phyloP scores from a whole-genome alignment of 1,140 invertebrate genomes.

The Drosophila serrata region DNA sequence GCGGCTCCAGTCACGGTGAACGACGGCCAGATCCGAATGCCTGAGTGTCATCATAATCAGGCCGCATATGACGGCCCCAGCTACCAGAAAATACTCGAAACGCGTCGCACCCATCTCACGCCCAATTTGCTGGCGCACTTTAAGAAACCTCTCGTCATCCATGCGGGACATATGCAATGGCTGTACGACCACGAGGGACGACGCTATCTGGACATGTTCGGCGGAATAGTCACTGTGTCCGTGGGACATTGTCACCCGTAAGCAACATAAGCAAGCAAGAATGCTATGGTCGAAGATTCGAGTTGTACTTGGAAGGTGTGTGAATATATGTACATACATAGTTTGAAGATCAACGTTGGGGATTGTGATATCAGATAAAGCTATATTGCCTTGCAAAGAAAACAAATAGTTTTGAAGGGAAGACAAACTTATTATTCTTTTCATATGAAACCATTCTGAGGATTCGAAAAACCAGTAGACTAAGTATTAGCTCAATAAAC shows the following conservation, averaged over 20 bases:
- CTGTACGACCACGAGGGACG: constrained; percentile 94
- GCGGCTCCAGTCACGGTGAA: constrained; percentile 49
- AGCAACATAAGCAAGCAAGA: constrained; percentile 84
- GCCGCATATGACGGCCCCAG: constrained; percentile 86
- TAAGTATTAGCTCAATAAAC: no score
- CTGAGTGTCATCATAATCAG: constrained; percentile 56
- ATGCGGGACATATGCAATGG: constrained; percentile 96
- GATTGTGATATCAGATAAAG: no score
- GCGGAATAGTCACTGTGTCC: constrained; percentile 97
- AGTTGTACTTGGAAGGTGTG: neutral
- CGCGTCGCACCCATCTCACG: constrained; percentile 89
- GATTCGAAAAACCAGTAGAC: no score
- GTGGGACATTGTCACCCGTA: constrained; percentile 99
- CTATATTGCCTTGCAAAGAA: no score
- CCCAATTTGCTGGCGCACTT: constrained; percentile 92
- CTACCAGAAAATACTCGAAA: constrained; percentile 87
- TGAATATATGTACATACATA: neutral
- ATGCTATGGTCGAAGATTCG: neutral
- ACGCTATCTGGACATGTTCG: constrained; percentile 97
- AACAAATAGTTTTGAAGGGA: no score
- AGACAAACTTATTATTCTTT: no score
- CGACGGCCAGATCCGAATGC: constrained; percentile 56
- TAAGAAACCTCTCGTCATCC: constrained; percentile 93
- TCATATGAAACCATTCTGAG: no score
- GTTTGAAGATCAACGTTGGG: neutral